A percentile compares a stretch with the other conserved stretches of the same genome.
These are phyloP conservation scores for Oreochromis mossambicus DNA, from an alignment of 2,797 vertebrate species.

Conservation along the genomic window DNA sequence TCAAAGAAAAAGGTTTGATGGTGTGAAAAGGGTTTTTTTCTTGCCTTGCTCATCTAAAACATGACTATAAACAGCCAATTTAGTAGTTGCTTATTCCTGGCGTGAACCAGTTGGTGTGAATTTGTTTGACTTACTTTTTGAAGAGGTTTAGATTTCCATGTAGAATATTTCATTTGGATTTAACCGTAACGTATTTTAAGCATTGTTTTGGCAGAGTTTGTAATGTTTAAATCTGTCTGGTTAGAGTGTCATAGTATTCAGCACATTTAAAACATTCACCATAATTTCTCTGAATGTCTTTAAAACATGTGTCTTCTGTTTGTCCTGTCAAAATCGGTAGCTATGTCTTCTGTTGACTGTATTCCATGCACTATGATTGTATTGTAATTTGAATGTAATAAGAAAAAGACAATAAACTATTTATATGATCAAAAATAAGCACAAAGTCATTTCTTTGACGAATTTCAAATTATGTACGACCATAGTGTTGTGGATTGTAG, in stretches of 20 bases:
- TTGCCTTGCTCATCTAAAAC: conserved; percentile 47
- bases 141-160: neutral
- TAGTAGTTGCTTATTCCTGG: neutral
- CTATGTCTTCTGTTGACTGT: conserved; percentile 46
- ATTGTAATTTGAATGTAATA: conserved; percentile 78
- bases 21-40: conserved; percentile 19
- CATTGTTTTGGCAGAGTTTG: neutral
- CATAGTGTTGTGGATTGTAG: conserved; percentile 70
- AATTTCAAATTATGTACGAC: conserved; percentile 76
- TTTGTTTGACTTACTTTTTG: neutral
- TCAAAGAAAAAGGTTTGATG: conserved; percentile 18
- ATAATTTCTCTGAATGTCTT: conserved; percentile 23
- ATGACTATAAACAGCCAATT: conserved; percentile 3
- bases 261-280: neutral
- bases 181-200: neutral
- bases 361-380: conserved; percentile 79
- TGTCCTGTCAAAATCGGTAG: conserved; percentile 40
- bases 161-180: neutral
- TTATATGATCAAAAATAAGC: conserved; percentile 66
- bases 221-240: conserved; percentile 2
- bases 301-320: conserved; percentile 42
- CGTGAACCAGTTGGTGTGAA: conserved; percentile 6
- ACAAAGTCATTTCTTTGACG: conserved; percentile 68
- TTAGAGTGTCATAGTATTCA: conserved; percentile 8
- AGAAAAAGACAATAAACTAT: conserved; percentile 65